Evolutionary conservation across 2,113 vertebrate genomes (phyloP), one percentile per base, ranked within the genome.

Genomic region (Grus americana): DNA sequence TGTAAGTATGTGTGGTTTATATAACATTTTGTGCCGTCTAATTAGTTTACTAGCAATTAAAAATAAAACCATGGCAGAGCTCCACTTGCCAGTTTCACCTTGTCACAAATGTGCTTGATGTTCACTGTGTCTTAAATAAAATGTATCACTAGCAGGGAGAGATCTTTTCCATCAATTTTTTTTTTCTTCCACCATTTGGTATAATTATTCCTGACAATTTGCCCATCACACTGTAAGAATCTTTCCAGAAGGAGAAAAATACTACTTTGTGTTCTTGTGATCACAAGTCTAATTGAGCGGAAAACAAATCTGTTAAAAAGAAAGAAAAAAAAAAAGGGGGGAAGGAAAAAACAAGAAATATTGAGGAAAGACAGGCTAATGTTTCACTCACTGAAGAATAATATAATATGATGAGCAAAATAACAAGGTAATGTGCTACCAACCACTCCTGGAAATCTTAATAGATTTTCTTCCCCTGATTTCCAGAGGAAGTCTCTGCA

Each of bases 191-290:
- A 94, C 97, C 97, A 96, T 98, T 98, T 98, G 96, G 96, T 94
- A 76, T 97, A 98, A 98, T 98, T 98, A 98, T 98, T 98, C 96
- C 97, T 98, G 98, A 98, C 98, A 98, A 98, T 98, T 98, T 98
- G 97, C 97, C 97, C 97, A 97, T 98, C 97, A 98, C 93, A 96
- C 83, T 81, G 82, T 63, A 97, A 96, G 96, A 97, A 90, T 97
- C 94, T 97, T 97, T 98, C 97, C 98, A 98, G 98, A 98, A 97
- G 98, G 98, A 97, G 97, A 98, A 98, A 98, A 98, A 97, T 97
- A 98, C 97, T 97, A 97, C 97, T 97, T 97, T 95, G 97, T 97
- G 96, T 98, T 98, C 97, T 97, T 63, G 88, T 96, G 97, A 98
- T 98, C 97, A 97, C 98, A 98, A 98, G 97, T 98, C 97, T 98